Conservation (phyloP, 1,140 invertebrate species). For the Cydia amplana region DNA sequence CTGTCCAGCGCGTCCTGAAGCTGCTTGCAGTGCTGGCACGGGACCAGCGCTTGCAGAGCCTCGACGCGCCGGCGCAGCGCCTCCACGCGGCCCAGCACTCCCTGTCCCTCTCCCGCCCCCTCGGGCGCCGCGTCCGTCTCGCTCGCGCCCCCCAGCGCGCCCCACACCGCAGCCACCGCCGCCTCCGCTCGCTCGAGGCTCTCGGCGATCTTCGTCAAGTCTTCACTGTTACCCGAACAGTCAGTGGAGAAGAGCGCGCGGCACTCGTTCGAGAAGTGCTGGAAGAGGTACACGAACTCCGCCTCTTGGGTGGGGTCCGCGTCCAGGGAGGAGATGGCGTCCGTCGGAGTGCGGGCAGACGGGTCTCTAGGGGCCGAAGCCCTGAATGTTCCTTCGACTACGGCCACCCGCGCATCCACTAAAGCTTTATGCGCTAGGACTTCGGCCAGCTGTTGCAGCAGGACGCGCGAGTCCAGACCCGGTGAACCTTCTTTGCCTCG, state of each 20-base stretch:
- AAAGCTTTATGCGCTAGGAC: conserved; percentile 88
- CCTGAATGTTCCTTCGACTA: conserved; percentile 79
- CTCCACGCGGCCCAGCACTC: conserved; percentile 61
- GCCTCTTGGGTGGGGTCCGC: conserved; percentile 78
- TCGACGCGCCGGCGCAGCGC: conserved; percentile 71
- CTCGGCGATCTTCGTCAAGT: conserved; percentile 78
- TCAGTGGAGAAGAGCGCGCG: conserved; percentile 78
- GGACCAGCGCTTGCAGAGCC: conserved; percentile 68
- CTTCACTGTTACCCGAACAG: conserved; percentile 79
- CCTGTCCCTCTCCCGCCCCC: conserved; percentile 37
- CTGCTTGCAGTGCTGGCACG: conserved; percentile 81
- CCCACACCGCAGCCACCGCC: conserved; percentile 67
- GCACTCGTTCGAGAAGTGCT: conserved; percentile 81
- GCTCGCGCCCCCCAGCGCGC: conserved; percentile 54
- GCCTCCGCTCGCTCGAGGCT: conserved; percentile 74
- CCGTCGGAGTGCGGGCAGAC: conserved; percentile 48
- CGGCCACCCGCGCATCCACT: conserved; percentile 85
- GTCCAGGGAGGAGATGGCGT: conserved; percentile 73
- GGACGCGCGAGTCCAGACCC: conserved; percentile 75
- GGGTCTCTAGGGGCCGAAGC: conserved; percentile 54
- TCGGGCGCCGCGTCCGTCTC: conserved; percentile 24
- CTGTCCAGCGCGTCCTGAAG: conserved; percentile 80
- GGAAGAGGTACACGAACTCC: conserved; percentile 83
- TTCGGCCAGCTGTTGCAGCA: conserved; percentile 86
- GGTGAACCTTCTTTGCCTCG: conserved; percentile 73